Evolutionary conservation across 2,888 invertebrate species (phyloP), one percentile per base, ranked within the genome.

Genomic region (Polyommatus iphigenia): DNA sequence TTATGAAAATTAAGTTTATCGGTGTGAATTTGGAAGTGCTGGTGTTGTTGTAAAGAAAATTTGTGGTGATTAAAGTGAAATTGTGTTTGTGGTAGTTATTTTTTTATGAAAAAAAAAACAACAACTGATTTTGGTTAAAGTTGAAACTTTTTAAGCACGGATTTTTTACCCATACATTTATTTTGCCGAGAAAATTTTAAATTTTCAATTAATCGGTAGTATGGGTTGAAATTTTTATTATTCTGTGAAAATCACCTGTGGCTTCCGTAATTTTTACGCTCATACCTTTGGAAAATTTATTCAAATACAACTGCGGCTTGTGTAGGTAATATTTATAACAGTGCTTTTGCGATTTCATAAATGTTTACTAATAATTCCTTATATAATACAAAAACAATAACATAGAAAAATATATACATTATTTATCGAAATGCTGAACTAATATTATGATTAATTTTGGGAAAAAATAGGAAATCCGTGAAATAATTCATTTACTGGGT

Each of bases 401-500:
- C 15, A 32, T 67, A 10, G 20, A 62, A 13, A 62, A 62, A 62
- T 59, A 24, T 24, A 32, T 67, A 32, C 18, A 67, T 29, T 67
- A 62, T 62, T 15, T 67, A 67, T 67, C 15, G 29, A 67, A 67
- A 29, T 29, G 29, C 5, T 7, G 20, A 54, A 50, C 50, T 24
- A 24, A 29, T 54, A 75, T 18, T 54, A 75, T 18, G 50, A 75
- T 75, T 29, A 46, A 46, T 50, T 29, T 50, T 29, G 4, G 13
- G 8, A 75, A 78, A 75, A 71, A 72, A 76, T 77, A 73, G 73
- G 46, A 77, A 78, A 75, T 73, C 59, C 76, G 67, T 71, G 24
- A 54, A 54, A 57, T 79, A 80, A 73, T 77, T 78, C 32, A 75
- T 81, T 80, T 81, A 77, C 79, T 80, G 78, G 78, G 81, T 79